Base-by-base conservation (phyloP, 2,113 vertebrate genomes). In the Chlamydotis undulata region DNA sequence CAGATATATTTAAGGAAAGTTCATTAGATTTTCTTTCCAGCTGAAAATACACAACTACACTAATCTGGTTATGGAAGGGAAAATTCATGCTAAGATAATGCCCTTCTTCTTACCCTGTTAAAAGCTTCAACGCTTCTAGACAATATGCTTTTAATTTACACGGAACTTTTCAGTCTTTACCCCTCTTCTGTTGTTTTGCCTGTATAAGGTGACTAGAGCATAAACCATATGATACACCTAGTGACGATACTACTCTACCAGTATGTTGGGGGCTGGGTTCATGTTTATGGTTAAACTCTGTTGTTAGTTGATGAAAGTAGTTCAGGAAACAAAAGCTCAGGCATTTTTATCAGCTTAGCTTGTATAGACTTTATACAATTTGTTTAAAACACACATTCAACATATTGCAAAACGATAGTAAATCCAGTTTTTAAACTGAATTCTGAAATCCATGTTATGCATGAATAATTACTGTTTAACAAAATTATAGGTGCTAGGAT, bases 401-500 rank as follows among this genome's bases (percentile, higher is more conserved):
- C 16, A 6, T 33, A 84, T 53, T 92, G 94, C 61, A 91, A 64
- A 96, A 19, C 12, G 10, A 80, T 69, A 89, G 80, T 63, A 41
- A 94, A 64, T 91, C 78, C 23, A 78, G 5, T 90, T 94, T 93
- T 94, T 79, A 88, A 96, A 95, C 16, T 15, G 89, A 89, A 73
- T 91, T 93, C 91, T 96, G 68, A 97, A 97, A 78, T 45, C 19
- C 45, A 39, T 67, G 26, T 33, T 89, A 69, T 76, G 84, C 47
- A 93, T 92, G 84, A 89, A 79, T 93, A 92, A 96, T 94, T 96
- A 77, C 85, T 94, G 76, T 83, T 97, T 96, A 96, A 71, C 64
- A 94, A 95, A 97, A 95, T 94, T 94, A 94, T 84, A 89, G 89
- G 70, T 96, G 39, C 19, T 87, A 70, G 14, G 68, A 52, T 83